Percentiles rank a stretch among this genome's conserved stretches.
Conservation (phyloP, 92 coral and sea anemone species). For the Zoanthus sociatus region DNA sequence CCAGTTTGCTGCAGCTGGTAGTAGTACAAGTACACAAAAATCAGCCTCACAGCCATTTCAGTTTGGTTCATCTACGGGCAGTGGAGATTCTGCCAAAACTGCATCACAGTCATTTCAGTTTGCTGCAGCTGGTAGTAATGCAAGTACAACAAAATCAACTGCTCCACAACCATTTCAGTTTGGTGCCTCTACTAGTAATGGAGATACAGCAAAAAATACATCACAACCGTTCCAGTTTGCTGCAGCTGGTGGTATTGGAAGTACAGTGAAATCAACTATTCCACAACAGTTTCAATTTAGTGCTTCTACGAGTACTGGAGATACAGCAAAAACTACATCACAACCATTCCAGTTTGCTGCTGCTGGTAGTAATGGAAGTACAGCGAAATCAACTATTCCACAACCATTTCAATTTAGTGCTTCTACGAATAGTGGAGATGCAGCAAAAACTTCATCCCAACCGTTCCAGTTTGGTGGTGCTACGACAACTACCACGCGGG, state of each 20-base stretch:
- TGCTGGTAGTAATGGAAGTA: background rate
- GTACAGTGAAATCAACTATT: background rate
- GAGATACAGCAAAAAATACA: background rate
- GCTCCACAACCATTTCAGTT: slow-evolving; percentile 2
- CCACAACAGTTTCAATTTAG: slow-evolving; percentile 4
- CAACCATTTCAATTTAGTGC: slow-evolving; percentile 10
- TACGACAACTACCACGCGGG: background rate
- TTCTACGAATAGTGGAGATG: background rate
- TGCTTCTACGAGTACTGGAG: background rate
- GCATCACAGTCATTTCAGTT: background rate
- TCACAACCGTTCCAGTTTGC: too few species aligned
- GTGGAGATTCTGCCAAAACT: background rate
- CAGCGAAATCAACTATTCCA: background rate
- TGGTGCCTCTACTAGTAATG: background rate
- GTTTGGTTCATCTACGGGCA: background rate
- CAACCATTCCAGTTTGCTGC: slow-evolving; percentile 15
- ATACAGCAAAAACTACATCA: background rate
- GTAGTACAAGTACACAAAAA: background rate
- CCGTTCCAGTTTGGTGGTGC: slow-evolving; percentile 25
- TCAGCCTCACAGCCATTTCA: background rate
- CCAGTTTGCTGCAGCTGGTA: background rate
- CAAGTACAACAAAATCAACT: background rate
- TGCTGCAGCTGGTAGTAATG: background rate
- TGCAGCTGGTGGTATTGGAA: too few species aligned
- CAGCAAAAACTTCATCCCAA: background rate